A percentile compares a stretch with the other conserved stretches of the same genome.
Conservation (phyloP, 2,888 invertebrate genomes). For the Tipula confusa region DNA sequence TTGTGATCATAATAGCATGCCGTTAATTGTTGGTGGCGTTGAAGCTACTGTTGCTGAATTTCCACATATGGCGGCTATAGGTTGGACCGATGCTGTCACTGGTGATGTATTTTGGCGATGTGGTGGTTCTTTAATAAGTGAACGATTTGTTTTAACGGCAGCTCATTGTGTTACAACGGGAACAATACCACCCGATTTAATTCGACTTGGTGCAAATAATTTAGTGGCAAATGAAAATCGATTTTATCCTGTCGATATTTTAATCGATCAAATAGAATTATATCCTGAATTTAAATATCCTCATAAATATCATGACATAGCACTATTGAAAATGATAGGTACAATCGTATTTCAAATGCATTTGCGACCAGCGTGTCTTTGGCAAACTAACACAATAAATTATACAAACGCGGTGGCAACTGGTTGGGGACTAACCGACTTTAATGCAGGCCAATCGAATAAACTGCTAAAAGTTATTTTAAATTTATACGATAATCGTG, state of each 20-base stretch:
- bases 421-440: constrained; percentile 45
- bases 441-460: constrained; percentile 41
- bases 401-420: constrained; percentile 42
- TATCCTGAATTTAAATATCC: constrained; percentile 50
- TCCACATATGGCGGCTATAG: constrained; percentile 42
- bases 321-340: constrained; percentile 47
- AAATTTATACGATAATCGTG: constrained; percentile 42
- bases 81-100: constrained; percentile 43
- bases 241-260: constrained; percentile 45
- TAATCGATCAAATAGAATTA: constrained; percentile 44
- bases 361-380: constrained; percentile 48
- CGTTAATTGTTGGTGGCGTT: not conserved
- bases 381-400: constrained; percentile 41
- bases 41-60: not conserved
- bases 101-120: constrained; percentile 44
- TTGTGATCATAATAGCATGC: not conserved
- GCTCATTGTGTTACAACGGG: constrained; percentile 52
- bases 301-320: constrained; percentile 53
- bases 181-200: constrained; percentile 44
- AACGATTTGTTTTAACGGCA: constrained; percentile 54
- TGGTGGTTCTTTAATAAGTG: constrained; percentile 51
- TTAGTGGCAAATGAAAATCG: constrained; percentile 46
- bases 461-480: constrained; percentile 47
- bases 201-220: constrained; percentile 53
- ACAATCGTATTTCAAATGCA: constrained; percentile 29